phyloP scores from a whole-genome alignment of 2,113 vertebrate species.

The Felis chaus region DNA sequence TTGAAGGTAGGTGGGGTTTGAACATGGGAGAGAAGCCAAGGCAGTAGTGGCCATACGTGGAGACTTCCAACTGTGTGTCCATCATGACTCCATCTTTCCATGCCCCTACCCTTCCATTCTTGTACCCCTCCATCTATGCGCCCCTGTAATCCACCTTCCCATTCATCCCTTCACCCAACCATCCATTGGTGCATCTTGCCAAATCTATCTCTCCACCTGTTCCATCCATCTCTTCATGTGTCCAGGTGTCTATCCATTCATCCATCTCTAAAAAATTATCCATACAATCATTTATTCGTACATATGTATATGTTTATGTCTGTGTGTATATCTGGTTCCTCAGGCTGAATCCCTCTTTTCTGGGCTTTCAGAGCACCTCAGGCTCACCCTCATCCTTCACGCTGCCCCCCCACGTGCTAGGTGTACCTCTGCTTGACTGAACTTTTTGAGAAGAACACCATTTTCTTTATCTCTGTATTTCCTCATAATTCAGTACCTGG shows the following conservation, averaged over 20 bases:
- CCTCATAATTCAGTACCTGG: background rate
- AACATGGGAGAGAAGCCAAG: background rate
- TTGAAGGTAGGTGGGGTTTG: slow-evolving; percentile 91
- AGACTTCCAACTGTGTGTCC: background rate
- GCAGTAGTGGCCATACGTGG: background rate
- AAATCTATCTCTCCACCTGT: background rate
- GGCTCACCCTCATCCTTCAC: background rate
- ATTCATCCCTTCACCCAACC: background rate
- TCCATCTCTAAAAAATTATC: background rate
- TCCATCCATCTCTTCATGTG: background rate
- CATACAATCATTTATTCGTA: background rate
- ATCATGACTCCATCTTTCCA: background rate
- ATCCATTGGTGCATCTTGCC: background rate
- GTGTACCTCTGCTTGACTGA: background rate
- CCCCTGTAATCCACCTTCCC: background rate
- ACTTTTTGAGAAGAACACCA: background rate
- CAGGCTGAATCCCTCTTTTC: background rate
- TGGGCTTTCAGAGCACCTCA: background rate
- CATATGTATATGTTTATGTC: no score
- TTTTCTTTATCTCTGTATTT: slow-evolving; percentile 1
- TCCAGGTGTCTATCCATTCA: background rate
- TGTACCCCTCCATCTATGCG: no score
- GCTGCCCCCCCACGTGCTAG: background rate
- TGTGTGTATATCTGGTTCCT: background rate
- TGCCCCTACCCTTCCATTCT: background rate